phyloP scores from a whole-genome alignment of 2,888 invertebrate genomes.

The Ectobius pallidus region DNA sequence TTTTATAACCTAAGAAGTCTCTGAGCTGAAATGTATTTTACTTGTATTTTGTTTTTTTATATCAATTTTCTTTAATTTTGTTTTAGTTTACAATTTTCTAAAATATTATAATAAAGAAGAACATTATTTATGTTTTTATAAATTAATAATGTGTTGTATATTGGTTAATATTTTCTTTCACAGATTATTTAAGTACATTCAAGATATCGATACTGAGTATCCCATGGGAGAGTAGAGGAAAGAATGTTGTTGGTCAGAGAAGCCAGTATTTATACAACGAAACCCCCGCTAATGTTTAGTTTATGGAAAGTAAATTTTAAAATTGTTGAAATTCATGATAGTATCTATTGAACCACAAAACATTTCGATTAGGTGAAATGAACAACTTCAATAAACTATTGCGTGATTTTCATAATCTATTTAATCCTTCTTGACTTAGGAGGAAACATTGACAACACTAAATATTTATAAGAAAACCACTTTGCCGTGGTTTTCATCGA shows the following conservation, averaged over 20 bases:
- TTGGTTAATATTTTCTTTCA: not conserved
- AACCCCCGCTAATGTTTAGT: too few species aligned
- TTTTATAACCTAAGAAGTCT: not conserved
- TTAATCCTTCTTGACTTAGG: too few species aligned
- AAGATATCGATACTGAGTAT: not conserved
- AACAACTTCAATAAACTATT: too few species aligned
- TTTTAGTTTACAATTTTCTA: not conserved
- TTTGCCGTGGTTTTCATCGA: too few species aligned
- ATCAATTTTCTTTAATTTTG: not conserved
- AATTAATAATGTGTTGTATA: not conserved
- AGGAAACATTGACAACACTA: too few species aligned
- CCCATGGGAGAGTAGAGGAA: not conserved
- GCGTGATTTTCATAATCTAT: too few species aligned
- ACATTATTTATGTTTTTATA: not conserved
- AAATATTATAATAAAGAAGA: not conserved
- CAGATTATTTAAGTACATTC: not conserved
- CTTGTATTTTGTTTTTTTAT: not conserved
- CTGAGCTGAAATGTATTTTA: not conserved
- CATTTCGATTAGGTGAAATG: too few species aligned
- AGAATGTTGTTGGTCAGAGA: not conserved
- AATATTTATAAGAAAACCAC: too few species aligned
- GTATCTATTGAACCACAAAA: too few species aligned
- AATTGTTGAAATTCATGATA: too few species aligned
- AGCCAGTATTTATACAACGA: too few species aligned
- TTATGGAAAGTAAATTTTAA: too few species aligned